Conservation (phyloP, 2,888 invertebrate genomes). For the Drosophila cracens region DNA sequence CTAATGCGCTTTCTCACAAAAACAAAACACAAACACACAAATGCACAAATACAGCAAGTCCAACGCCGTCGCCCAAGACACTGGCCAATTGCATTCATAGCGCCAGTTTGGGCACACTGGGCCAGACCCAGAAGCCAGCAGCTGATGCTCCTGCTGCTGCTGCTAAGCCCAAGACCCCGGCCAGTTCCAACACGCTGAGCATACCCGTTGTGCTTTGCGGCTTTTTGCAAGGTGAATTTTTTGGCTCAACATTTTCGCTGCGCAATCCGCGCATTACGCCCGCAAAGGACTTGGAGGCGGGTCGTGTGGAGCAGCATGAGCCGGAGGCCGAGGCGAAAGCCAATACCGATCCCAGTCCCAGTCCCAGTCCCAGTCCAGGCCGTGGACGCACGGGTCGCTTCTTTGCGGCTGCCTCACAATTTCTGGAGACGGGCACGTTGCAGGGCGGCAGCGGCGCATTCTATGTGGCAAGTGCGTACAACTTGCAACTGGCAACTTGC, state of each 20-base stretch:
- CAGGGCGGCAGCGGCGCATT: conserved; percentile 34
- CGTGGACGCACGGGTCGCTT: conserved; percentile 71
- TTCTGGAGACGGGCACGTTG: conserved; percentile 63
- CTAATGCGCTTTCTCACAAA: conserved; percentile 59
- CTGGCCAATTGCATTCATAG: conserved; percentile 56
- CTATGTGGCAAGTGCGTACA: conserved; percentile 72
- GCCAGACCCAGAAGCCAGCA: conserved; percentile 16
- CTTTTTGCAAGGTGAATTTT: conserved; percentile 84
- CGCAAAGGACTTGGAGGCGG: conserved; percentile 64
- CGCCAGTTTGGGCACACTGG: conserved; percentile 64
- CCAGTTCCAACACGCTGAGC: conserved; percentile 63
- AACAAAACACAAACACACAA: conserved; percentile 10
- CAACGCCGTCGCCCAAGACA: conserved; percentile 33
- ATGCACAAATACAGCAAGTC: conserved; percentile 25
- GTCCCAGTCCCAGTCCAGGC: conserved; percentile 33
- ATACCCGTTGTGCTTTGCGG: conserved; percentile 86
- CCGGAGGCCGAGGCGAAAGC: conserved; percentile 16
- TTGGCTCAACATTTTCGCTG: conserved; percentile 75
- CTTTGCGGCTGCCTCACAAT: conserved; percentile 73
- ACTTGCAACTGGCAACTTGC: conserved; percentile 23
- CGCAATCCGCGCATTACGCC: conserved; percentile 60
- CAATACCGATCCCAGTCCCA: conserved; percentile 9
- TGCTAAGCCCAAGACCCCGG: conserved; percentile 18
- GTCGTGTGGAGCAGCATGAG: conserved; percentile 27
- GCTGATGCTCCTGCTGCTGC: background rate